Evolutionary conservation across 1,140 invertebrate genomes (phyloP).

Genomic region (Aphelenchoides fujianensis): DNA sequence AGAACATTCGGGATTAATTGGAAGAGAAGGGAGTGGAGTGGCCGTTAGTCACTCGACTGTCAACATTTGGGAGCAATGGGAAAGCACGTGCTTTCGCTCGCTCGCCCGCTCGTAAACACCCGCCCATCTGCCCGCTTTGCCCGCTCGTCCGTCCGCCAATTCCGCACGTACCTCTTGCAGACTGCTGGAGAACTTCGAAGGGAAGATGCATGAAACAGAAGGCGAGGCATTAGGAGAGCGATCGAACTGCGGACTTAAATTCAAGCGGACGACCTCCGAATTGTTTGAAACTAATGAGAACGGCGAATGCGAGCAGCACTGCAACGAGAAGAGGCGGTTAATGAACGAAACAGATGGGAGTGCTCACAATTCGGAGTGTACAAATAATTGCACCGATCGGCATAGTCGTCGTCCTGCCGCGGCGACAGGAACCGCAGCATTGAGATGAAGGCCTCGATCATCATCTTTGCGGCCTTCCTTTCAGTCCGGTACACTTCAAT

Average conservation of each 20-base stretch:
- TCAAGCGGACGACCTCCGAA: slow-evolving; percentile 55
- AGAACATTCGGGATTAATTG: no score
- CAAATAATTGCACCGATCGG: slow-evolving; percentile 58
- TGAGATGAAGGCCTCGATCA: slow-evolving; percentile 58
- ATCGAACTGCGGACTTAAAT: slow-evolving; percentile 29
- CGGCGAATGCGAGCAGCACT: slow-evolving; percentile 58
- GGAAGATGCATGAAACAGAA: slow-evolving; percentile 50
- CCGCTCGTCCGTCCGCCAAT: no score
- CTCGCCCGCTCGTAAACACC: no score
- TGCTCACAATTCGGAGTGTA: slow-evolving; percentile 59
- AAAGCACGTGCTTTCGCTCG: no score
- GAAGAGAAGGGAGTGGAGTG: no score
- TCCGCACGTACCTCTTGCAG: slow-evolving; percentile 57
- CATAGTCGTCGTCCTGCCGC: slow-evolving; percentile 55
- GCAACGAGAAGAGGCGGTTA: no score
- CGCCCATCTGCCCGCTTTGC: no score
- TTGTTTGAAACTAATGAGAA: slow-evolving; percentile 57
- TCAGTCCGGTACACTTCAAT: not conserved
- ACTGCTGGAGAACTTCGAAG: slow-evolving; percentile 55
- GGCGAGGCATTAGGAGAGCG: not conserved
- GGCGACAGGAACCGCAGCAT: slow-evolving; percentile 53
- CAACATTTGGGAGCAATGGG: no score
- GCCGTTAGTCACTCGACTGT: no score
- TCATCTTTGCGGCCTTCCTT: slow-evolving; percentile 43
- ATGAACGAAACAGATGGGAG: no score